Conservation (phyloP, 2,888 invertebrate species). For the Lepidonotus clava region DNA sequence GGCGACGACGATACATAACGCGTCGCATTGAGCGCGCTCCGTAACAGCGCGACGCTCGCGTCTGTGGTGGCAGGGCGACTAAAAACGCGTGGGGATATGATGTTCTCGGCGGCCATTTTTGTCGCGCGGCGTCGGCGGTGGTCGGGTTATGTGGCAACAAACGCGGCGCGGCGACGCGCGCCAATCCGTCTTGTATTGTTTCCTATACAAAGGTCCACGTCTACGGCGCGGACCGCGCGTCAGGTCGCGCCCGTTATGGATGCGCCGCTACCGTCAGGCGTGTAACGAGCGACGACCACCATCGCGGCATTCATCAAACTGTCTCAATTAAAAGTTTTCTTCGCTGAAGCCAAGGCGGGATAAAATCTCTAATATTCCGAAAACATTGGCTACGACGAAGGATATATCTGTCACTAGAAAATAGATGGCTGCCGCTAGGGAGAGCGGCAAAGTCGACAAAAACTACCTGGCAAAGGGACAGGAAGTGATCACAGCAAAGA, state of each 20-base stretch:
- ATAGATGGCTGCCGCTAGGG: slow-evolving; percentile 9
- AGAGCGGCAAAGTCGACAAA: background rate
- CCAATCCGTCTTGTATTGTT: slow-evolving; percentile 44
- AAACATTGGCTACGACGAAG: slow-evolving; percentile 50
- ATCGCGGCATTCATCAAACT: slow-evolving; percentile 47
- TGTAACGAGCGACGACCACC: slow-evolving; percentile 11
- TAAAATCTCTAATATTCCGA: slow-evolving; percentile 49
- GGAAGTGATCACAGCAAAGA: slow-evolving; percentile 41
- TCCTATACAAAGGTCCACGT: slow-evolving; percentile 9
- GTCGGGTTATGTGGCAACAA: background rate
- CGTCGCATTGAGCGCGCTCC: slow-evolving; percentile 36
- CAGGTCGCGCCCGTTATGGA: background rate
- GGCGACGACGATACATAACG: slow-evolving; percentile 35
- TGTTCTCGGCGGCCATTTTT: slow-evolving; percentile 18
- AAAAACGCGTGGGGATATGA: background rate
- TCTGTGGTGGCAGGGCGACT: background rate
- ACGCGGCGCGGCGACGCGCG: background rate
- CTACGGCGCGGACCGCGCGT: background rate
- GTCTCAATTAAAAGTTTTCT: slow-evolving; percentile 51
- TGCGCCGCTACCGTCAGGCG: background rate
- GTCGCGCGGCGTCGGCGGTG: background rate
- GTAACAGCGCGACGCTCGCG: background rate
- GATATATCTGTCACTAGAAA: slow-evolving; percentile 37
- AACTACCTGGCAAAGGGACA: background rate
- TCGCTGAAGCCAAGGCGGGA: slow-evolving; percentile 1